A percentile compares a stretch with the other conserved stretches of the same genome.
Conservation (phyloP, 2,888 invertebrate species). For the Temnothorax rugatulus region DNA sequence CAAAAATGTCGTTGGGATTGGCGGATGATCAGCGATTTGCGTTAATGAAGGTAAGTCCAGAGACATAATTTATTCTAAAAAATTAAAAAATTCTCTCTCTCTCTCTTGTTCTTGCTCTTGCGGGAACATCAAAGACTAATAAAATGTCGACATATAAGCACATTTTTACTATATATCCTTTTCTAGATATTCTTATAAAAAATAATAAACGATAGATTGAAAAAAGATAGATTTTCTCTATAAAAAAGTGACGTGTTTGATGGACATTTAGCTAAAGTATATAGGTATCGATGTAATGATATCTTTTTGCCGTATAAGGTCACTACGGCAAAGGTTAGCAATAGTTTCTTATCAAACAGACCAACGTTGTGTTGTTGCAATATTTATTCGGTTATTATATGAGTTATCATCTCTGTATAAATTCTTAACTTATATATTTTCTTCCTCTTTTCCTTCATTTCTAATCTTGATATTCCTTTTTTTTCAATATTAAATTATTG, state of each 20-base stretch:
- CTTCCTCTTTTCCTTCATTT: too few relatives aligned
- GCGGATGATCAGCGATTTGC: slow-evolving; percentile 92
- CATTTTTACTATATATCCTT: background rate
- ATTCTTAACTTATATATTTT: too few relatives aligned
- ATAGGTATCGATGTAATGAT: too few relatives aligned
- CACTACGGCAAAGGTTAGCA: too few relatives aligned
- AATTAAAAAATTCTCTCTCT: background rate
- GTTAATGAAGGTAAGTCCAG: slow-evolving; percentile 90
- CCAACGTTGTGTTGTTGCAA: too few relatives aligned
- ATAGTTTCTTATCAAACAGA: too few relatives aligned
- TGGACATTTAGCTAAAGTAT: background rate
- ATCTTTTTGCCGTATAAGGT: too few relatives aligned
- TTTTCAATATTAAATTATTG: too few relatives aligned
- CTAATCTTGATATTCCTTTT: too few relatives aligned
- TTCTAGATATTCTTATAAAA: background rate
- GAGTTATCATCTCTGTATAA: too few relatives aligned
- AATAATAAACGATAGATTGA: background rate
- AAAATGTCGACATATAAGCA: background rate
- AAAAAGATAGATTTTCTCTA: background rate
- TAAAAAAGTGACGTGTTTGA: background rate
- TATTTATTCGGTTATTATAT: too few relatives aligned
- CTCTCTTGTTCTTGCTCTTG: background rate
- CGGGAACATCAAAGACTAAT: background rate
- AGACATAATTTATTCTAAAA: background rate
- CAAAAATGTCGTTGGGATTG: slow-evolving; percentile 87